Percentiles rank a stretch among this genome's conserved stretches.
Conservation (phyloP, 92 coral and sea anemone genomes). For the Paragorgia papillata region DNA sequence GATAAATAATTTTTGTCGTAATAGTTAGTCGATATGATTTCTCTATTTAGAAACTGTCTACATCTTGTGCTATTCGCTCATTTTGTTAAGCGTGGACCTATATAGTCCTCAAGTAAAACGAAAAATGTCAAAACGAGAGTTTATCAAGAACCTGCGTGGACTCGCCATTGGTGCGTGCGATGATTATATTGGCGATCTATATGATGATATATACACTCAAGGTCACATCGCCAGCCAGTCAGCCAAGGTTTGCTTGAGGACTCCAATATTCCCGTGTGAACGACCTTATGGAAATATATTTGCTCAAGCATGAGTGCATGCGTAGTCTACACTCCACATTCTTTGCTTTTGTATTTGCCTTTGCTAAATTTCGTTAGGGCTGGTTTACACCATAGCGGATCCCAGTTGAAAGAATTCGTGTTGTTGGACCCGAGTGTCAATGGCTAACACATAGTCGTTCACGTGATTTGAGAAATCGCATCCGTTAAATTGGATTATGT, state of each 20-base stretch:
- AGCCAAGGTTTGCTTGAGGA: constrained; percentile 65
- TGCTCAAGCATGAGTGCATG: constrained; percentile 34
- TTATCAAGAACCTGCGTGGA: constrained; percentile 93
- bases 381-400: no score
- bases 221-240: constrained; percentile 89
- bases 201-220: constrained; percentile 80
- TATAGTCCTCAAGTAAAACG: constrained; percentile 97
- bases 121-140: constrained; percentile 98
- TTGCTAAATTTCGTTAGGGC: no score
- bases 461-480: no score
- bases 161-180: constrained; percentile 78
- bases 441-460: no score
- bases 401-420: no score
- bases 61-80: constrained; percentile 88
- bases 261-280: constrained; percentile 74
- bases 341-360: no score
- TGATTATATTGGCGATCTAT: constrained; percentile 92
- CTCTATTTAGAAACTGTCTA: constrained; percentile 72
- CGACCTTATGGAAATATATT: constrained; percentile 97
- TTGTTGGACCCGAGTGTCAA: no score
- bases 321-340: no score
- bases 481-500: no score
- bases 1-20: no score
- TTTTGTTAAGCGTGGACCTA: constrained; percentile 93
- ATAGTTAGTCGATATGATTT: background rate